A percentile compares a stretch with the other conserved stretches of the same genome.
These are phyloP conservation scores for Tupaia tana DNA, from an alignment of 2,113 vertebrate genomes.

Conservation along the genomic window DNA sequence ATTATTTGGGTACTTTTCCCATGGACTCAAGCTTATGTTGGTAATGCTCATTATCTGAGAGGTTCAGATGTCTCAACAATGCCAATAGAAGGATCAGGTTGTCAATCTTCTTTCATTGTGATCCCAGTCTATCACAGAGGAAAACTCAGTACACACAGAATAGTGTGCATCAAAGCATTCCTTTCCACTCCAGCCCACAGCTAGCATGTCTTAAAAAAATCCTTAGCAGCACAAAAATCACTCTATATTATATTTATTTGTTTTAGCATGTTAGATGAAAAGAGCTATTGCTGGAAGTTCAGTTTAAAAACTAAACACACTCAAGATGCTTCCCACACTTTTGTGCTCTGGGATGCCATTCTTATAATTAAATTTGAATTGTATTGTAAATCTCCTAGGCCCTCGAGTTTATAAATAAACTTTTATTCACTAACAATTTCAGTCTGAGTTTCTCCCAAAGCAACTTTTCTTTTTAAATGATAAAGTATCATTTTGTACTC, in stretches of 20 bases:
- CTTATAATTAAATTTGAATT: slow-evolving; percentile 66
- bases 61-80: background rate
- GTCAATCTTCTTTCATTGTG: background rate
- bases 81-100: background rate
- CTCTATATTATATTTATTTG: slow-evolving; percentile 36
- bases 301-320: slow-evolving; percentile 52
- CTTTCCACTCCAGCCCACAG: background rate
- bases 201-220: slow-evolving; percentile 44
- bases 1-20: background rate
- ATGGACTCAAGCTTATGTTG: background rate
- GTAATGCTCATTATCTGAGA: background rate
- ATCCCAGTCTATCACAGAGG: background rate
- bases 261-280: slow-evolving; percentile 58
- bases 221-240: slow-evolving; percentile 17
- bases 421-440: slow-evolving; percentile 61
- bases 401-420: slow-evolving; percentile 17
- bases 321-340: slow-evolving; percentile 4
- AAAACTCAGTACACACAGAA: background rate
- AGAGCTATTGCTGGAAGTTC: slow-evolving; percentile 48
- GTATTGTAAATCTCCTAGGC: slow-evolving; percentile 24
- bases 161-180: background rate
- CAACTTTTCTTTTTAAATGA: background rate
- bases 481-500: slow-evolving; percentile 26
- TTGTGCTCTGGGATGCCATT: slow-evolving; percentile 45
- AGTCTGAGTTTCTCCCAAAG: slow-evolving; percentile 6